Evolutionary conservation across 2,113 vertebrate genomes (phyloP), one percentile per base, ranked within the genome.

Genomic region (Grallaria varia): DNA sequence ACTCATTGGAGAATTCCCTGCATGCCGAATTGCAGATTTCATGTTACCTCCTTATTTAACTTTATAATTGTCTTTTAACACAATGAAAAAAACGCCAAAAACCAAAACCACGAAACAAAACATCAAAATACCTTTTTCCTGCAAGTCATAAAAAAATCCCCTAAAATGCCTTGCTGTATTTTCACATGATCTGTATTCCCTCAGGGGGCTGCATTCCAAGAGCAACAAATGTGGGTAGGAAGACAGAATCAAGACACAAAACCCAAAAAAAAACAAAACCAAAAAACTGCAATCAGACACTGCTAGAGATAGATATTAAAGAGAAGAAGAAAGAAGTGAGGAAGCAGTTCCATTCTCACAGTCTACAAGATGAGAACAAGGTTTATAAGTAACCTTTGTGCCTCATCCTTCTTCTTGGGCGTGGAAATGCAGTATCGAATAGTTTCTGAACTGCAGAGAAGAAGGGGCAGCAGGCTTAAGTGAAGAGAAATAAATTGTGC

Each of bases 401-500:
- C 24, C 44, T 79, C 31, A 53, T 73, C 24, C 53, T 79, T 91
- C 56, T 94, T 93, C 18, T 40, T 35, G 35, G 60, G 22, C 31
- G 66, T 10, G 35, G 59, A 93, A 95, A 67, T 37, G 33, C 30
- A 89, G 24, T 59, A 91, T 78, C 60, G 72, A 90, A 81, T 44
- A 81, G 19, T 68, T 93, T 81, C 58, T 78, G 56, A 91, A 71
- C 56, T 87, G 62, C 40, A 89, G 49, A 60, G 47, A 81, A 71
- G 42, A 81, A 9, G 14, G 30, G 25, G 31, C 18, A 94, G 60
- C 8, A 64, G 62, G 52, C 56, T 87, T 85, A 91, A 84, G 35
- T 44, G 72, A 87, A 93, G 49, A 64, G 10, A 94, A 92, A 68
- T 25, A 93, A 87, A 81, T 66, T 31, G 30, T 82, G 66, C 67